phyloP scores from a whole-genome alignment of 2,888 invertebrate genomes.

The Dasysyrphus tricinctus region DNA sequence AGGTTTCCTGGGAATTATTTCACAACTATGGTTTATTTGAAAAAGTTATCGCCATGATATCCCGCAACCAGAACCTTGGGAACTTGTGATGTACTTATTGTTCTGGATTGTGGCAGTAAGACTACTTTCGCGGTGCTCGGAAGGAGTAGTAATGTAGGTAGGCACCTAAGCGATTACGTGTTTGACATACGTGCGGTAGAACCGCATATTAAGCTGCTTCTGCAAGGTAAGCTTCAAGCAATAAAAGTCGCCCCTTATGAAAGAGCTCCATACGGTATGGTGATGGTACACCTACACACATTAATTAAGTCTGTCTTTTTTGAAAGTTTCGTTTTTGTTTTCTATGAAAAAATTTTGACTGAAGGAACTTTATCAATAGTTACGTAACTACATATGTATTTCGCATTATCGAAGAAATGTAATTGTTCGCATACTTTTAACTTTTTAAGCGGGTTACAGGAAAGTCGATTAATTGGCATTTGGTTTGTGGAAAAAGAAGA shows the following conservation, averaged over 20 bases:
- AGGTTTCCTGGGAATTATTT: conserved; percentile 61
- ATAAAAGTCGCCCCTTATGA: conserved; percentile 10
- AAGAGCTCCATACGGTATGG: background rate
- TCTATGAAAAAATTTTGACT: background rate
- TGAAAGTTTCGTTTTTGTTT: background rate
- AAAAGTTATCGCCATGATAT: conserved; percentile 58
- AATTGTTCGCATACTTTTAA: no score
- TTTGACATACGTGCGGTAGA: conserved; percentile 24
- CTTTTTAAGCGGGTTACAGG: no score
- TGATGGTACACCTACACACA: background rate
- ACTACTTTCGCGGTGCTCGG: conserved; percentile 3
- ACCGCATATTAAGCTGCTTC: conserved; percentile 13
- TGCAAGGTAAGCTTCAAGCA: background rate
- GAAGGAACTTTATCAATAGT: no score
- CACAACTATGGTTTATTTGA: conserved; percentile 63
- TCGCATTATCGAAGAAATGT: no score
- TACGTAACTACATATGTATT: no score
- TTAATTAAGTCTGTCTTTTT: background rate
- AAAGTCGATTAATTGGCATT: no score
- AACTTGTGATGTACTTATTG: conserved; percentile 48
- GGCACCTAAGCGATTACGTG: conserved; percentile 4
- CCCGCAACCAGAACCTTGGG: conserved; percentile 25
- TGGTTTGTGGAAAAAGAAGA: no score
- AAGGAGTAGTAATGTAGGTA: background rate
- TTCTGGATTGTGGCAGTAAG: conserved; percentile 34